Evolutionary conservation across 2,888 invertebrate genomes (phyloP).

Genomic region (Troides aeacus): DNA sequence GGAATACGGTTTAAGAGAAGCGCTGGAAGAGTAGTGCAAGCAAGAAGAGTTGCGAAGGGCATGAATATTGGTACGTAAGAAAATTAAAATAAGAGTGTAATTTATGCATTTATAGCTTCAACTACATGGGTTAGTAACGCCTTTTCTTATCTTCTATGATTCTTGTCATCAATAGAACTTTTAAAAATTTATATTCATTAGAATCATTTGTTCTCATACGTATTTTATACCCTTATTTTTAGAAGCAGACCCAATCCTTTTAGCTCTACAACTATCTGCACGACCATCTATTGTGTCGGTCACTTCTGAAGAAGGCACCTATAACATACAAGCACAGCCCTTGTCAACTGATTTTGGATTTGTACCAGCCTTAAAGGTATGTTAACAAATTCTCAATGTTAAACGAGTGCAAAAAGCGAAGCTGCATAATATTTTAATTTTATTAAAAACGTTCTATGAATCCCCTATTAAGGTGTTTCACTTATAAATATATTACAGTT

Average conservation of each 20-base stretch:
- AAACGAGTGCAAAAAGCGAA: no score
- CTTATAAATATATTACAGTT: no score
- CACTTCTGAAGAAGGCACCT: constrained; percentile 70
- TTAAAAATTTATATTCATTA: not conserved
- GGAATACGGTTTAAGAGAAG: constrained; percentile 71
- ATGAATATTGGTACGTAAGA: constrained; percentile 66
- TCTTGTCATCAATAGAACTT: not conserved
- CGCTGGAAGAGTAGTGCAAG: constrained; percentile 71
- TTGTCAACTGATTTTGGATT: constrained; percentile 71
- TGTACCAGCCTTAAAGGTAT: constrained; percentile 63
- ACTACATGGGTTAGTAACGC: not conserved
- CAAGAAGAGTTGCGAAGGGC: constrained; percentile 67
- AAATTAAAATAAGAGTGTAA: not conserved
- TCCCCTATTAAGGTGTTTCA: no score
- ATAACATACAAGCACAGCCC: constrained; percentile 66
- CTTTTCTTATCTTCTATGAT: not conserved
- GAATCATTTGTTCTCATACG: no score
- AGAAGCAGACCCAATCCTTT: constrained; percentile 71
- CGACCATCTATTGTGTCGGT: constrained; percentile 75
- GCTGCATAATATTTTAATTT: not conserved
- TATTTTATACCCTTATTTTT: constrained; percentile 12
- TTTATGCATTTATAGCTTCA: not conserved
- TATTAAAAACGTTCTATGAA: not conserved
- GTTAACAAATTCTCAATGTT: no score
- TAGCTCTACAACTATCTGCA: constrained; percentile 74